phyloP scores from a whole-genome alignment of 1,140 invertebrate species.

The Drosophila simulans region DNA sequence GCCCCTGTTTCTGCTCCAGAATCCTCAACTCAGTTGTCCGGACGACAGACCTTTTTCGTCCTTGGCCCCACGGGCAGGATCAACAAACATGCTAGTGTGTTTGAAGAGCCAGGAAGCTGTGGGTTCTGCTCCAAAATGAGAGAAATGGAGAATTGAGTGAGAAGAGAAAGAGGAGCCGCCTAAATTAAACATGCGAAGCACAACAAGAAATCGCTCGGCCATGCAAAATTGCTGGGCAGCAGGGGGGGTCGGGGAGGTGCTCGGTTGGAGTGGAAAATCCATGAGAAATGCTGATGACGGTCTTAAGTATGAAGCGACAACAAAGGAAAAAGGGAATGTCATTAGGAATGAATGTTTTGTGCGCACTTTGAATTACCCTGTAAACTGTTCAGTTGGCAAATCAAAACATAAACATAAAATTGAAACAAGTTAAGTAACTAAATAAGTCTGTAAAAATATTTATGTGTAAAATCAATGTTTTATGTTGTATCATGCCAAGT shows the following conservation, averaged over 20 bases:
- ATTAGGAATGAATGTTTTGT: constrained; percentile 5
- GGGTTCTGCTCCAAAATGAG: not conserved
- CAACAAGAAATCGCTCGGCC: constrained; percentile 62
- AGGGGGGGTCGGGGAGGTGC: not conserved
- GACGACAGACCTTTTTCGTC: constrained; percentile 22
- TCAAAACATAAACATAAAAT: too few species aligned
- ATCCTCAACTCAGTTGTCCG: constrained; percentile 10
- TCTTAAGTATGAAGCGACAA: constrained; percentile 55
- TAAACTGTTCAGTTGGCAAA: not conserved
- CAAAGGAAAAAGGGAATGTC: constrained; percentile 35
- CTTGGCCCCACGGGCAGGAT: constrained; percentile 28
- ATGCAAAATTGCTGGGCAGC: constrained; percentile 56
- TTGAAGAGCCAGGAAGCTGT: constrained; percentile 30
- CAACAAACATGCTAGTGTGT: constrained; percentile 39
- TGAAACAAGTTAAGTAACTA: too few species aligned
- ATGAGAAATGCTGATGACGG: constrained; percentile 74
- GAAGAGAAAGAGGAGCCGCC: constrained; percentile 6
- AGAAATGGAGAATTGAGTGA: not conserved
- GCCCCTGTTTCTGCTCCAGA: not conserved
- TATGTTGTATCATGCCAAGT: not conserved
- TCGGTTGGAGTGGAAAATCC: constrained; percentile 8
- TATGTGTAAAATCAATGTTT: not conserved
- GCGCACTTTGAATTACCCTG: constrained; percentile 1
- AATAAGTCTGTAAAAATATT: too few species aligned
- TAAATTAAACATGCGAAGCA: constrained; percentile 73